Evolutionary conservation across 2,797 vertebrate species (phyloP).

Genomic region (Ispidina picta): DNA sequence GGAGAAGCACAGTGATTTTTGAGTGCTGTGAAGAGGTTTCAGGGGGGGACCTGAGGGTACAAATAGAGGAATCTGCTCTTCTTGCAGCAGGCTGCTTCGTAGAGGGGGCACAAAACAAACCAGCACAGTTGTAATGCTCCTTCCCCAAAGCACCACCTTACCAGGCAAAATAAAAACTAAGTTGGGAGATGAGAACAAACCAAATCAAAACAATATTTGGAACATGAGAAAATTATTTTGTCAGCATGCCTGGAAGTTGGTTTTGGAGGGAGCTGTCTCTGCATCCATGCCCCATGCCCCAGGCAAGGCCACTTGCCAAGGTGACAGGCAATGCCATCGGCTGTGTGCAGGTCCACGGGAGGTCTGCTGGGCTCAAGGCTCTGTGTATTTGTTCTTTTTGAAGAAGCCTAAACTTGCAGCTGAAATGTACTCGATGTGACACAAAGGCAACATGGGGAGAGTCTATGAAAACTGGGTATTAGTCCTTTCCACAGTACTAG

Average conservation of each 20-base stretch:
- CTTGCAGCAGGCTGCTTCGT: background rate
- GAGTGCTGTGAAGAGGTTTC: background rate
- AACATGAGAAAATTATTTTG: conserved; percentile 12
- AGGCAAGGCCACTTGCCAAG: background rate
- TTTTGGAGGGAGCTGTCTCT: conserved; percentile 9
- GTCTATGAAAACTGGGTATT: background rate
- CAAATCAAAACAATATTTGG: background rate
- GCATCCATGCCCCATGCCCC: background rate
- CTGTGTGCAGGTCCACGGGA: background rate
- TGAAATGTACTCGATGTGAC: background rate
- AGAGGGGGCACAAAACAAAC: background rate
- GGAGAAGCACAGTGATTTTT: background rate
- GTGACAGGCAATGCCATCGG: background rate
- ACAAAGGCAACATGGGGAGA: background rate
- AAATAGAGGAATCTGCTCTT: background rate
- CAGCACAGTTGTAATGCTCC: background rate
- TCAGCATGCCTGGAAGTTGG: conserved; percentile 12
- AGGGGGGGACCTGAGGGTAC: background rate
- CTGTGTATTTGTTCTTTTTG: background rate
- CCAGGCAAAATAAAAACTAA: conserved; percentile 15
- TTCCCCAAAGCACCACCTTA: background rate
- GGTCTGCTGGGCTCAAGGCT: background rate
- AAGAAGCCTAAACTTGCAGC: background rate
- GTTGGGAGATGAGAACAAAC: background rate
- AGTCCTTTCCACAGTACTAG: background rate